phyloP scores from a whole-genome alignment of 2,113 vertebrate genomes.

The Tenebrosternarchus preto region DNA sequence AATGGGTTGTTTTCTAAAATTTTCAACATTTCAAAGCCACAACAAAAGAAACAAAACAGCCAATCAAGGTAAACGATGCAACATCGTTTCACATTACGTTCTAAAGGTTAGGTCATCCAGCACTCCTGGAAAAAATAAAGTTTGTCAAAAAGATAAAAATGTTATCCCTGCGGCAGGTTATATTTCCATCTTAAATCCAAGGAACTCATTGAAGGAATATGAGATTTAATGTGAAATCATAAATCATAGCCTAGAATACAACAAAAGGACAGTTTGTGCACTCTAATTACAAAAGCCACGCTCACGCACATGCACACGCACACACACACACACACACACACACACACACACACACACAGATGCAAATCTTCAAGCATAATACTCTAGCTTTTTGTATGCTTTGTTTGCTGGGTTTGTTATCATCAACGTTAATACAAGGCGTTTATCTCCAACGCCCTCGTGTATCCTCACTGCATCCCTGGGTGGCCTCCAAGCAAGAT shows the following conservation, averaged over 20 bases:
- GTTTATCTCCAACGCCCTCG: slow-evolving; percentile 9
- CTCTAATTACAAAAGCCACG: neutral
- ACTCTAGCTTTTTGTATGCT: neutral
- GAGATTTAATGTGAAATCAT: too few relatives aligned
- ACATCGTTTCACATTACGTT: neutral
- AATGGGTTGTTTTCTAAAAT: neutral
- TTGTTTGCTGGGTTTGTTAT: slow-evolving; percentile 27
- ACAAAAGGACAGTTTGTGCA: neutral
- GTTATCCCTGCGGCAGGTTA: neutral
- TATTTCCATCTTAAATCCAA: neutral
- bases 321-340: slow-evolving; percentile 12
- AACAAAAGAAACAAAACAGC: neutral
- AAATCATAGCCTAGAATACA: neutral
- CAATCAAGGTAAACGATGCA: neutral
- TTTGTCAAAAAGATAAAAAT: neutral
- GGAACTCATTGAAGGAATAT: neutral
- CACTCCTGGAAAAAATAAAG: neutral
- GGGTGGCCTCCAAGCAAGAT: neutral
- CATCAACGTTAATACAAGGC: slow-evolving; percentile 10
- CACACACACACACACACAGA: slow-evolving; percentile 7
- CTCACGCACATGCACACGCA: neutral
- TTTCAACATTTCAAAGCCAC: neutral
- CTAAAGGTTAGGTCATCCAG: slow-evolving; percentile 1
- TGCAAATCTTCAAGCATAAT: neutral
- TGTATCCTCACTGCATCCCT: neutral